These are phyloP conservation scores for Erynnis tages DNA, from an alignment of 2,888 invertebrate genomes.

Conservation along the genomic window DNA sequence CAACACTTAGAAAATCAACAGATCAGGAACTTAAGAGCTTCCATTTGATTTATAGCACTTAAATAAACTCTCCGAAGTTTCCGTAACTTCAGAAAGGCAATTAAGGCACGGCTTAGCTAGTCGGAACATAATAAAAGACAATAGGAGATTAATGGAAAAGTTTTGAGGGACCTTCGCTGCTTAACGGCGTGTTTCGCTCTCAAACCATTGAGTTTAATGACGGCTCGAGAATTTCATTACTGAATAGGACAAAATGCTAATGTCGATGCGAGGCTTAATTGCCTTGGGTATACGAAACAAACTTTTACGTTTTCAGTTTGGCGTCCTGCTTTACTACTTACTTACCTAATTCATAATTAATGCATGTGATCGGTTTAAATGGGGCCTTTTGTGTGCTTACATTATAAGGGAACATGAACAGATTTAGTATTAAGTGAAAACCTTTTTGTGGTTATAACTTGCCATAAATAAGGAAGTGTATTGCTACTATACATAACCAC, in stretches of 20 bases:
- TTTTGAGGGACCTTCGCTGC: slow-evolving; percentile 42
- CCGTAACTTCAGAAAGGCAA: slow-evolving; percentile 1
- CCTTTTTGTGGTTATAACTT: not conserved
- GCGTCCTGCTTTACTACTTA: not conserved
- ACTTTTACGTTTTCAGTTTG: not conserved
- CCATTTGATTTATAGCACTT: slow-evolving; percentile 19
- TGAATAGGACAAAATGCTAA: slow-evolving; percentile 39
- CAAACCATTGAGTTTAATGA: slow-evolving; percentile 66
- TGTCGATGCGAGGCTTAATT: slow-evolving; percentile 30
- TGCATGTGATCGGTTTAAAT: not conserved
- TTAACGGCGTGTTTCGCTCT: slow-evolving; percentile 49
- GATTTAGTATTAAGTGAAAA: no score
- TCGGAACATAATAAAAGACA: slow-evolving; percentile 28
- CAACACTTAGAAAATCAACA: no score
- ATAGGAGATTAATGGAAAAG: slow-evolving; percentile 50
- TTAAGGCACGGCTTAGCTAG: slow-evolving; percentile 14
- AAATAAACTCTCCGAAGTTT: slow-evolving; percentile 6
- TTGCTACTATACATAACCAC: slow-evolving; percentile 1
- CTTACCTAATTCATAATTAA: not conserved
- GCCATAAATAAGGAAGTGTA: slow-evolving; percentile 3
- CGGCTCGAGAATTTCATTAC: slow-evolving; percentile 54
- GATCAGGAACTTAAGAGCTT: not conserved
- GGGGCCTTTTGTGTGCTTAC: not conserved
- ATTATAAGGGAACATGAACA: no score
- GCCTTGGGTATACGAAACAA: slow-evolving; percentile 8